Percentiles rank a stretch among this genome's conserved stretches.
phyloP scores from a whole-genome alignment of 1,140 invertebrate species.

The Rhagoletis zephyria region DNA sequence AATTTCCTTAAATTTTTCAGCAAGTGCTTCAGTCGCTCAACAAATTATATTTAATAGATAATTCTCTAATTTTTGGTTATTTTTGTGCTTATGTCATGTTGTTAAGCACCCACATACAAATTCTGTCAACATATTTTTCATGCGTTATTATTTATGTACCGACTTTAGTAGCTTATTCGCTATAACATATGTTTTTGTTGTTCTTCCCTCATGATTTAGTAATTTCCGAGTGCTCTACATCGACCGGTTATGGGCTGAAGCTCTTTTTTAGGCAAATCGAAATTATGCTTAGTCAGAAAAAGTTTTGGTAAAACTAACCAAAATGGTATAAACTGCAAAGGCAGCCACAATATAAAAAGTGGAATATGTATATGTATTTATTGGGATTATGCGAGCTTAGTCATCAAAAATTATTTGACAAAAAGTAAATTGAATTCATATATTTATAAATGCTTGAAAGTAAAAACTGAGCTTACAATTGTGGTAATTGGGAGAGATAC shows the following conservation, averaged over 20 bases:
- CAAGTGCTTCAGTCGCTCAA: neutral
- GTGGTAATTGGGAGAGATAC: too few species aligned
- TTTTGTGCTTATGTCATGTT: constrained; percentile 23
- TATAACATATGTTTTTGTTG: neutral
- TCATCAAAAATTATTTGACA: too few species aligned
- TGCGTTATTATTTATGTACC: neutral
- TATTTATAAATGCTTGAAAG: too few species aligned
- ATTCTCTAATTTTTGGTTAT: neutral
- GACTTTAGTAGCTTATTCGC: neutral
- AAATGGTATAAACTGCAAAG: neutral
- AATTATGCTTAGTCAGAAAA: neutral
- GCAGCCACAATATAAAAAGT: too few species aligned
- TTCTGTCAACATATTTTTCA: neutral
- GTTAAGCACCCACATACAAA: constrained; percentile 19
- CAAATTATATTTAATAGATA: neutral
- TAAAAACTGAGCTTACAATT: too few species aligned
- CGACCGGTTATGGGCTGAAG: neutral
- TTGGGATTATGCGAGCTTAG: too few species aligned
- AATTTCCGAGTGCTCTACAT: neutral
- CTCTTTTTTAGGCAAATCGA: neutral
- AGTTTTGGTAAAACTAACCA: neutral
- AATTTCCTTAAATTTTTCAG: neutral
- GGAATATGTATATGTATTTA: too few species aligned
- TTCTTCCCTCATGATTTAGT: neutral
- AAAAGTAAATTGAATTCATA: too few species aligned